Evolutionary conservation across 2,888 invertebrate species (phyloP), one percentile per base, ranked within the genome.

Genomic region (Acheta domesticus): DNA sequence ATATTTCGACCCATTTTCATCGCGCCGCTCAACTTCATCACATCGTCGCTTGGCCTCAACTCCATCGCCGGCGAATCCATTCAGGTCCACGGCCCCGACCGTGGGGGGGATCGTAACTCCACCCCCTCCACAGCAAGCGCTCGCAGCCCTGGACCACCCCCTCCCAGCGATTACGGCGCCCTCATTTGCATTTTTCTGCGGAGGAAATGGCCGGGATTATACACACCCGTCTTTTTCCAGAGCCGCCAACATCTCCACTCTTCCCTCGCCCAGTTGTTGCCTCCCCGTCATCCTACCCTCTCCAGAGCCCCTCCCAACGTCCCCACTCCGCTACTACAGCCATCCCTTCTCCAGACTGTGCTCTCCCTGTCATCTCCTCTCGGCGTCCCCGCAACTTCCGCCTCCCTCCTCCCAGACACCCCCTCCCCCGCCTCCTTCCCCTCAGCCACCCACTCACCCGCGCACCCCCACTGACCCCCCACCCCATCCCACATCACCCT

Each of bases 231-330:
- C 16, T 5, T 16, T 62, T 11, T n/a, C 62, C n/a, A 14, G 16
- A 19, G 16, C n/a, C n/a, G 0, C n/a, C 12, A 0, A 0, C 8
- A 4, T n/a, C n/a, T 4, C n/a, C n/a, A 4, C 19, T n/a, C 8
- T n/a, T n/a, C 62, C 16, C 62, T 11, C 36, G 36, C 8, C 36
- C 36, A 0, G 8, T 36, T 8, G 36, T 36, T 36, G 36, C 36
- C 36, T 36, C 36, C 36, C 36, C 36, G 36, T 36, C 36, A 36
- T 5, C 23, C 23, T 2, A 23, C 16, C 5, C 62, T 2, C 62
- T 11, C 62, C 11, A 14, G 16, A 5, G 8, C 62, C 62, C n/a
- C 5, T 62, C 62, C n/a, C 3, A 4, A 4, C 62, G 2, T 36
- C 36, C 36, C 36, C 36, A 36, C 36, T 36, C 8, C 36, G 36